These are phyloP conservation scores for Aelia acuminata DNA, from an alignment of 2,888 invertebrate species.

Conservation along the genomic window DNA sequence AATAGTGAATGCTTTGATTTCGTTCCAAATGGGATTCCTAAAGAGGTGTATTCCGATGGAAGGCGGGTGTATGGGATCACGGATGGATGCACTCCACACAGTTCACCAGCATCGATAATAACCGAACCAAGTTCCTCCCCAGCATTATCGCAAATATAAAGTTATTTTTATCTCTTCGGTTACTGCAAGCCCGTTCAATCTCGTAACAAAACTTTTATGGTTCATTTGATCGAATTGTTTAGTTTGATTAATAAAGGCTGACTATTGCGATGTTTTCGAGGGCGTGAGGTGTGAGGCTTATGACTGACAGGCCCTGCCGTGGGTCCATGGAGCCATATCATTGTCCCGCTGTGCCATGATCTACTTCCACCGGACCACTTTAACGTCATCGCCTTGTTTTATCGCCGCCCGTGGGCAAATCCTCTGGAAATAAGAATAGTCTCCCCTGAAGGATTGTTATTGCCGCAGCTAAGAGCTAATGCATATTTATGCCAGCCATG, in stretches of 20 bases:
- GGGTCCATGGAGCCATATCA: neutral
- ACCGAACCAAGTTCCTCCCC: neutral
- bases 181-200: neutral
- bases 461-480: neutral
- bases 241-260: neutral
- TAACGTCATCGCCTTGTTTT: conserved; percentile 29
- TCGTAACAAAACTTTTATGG: neutral
- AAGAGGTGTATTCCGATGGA: neutral
- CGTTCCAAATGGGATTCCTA: neutral
- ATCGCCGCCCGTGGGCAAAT: neutral
- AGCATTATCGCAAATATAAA: neutral
- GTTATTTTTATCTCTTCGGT: neutral
- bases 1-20: neutral
- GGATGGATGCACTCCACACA: neutral
- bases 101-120: neutral
- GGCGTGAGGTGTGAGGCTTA: neutral
- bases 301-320: neutral
- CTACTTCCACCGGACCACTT: neutral
- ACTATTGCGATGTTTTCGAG: neutral
- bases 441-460: conserved; percentile 16
- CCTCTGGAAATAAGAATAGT: conserved; percentile 29
- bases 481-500: neutral
- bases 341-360: neutral
- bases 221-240: neutral
- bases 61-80: neutral